phyloP scores from a whole-genome alignment of 2,888 invertebrate genomes.

The Vesta saturnalis region DNA sequence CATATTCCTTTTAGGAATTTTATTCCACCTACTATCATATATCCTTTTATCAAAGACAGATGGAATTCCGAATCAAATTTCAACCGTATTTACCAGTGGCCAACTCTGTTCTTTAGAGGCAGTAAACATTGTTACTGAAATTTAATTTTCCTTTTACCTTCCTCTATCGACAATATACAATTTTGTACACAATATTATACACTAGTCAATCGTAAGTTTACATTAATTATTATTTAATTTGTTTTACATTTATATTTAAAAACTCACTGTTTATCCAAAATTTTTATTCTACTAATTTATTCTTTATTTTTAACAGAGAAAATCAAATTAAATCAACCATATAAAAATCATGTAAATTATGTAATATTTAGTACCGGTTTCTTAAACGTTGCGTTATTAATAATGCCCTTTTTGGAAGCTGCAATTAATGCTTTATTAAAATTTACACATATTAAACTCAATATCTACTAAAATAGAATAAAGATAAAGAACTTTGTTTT shows the following conservation, averaged over 20 bases:
- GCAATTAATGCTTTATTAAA: no score
- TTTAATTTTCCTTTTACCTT: slow-evolving; percentile 43
- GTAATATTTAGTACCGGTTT: no score
- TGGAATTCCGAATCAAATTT: slow-evolving; percentile 47
- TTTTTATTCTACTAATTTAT: not conserved
- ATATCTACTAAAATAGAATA: no score
- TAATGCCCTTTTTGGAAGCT: no score
- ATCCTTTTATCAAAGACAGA: slow-evolving; percentile 28
- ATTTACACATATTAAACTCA: no score
- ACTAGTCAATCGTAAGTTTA: not conserved
- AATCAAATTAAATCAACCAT: no score
- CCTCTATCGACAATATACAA: slow-evolving; percentile 2
- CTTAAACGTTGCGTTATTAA: no score
- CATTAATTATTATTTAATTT: not conserved
- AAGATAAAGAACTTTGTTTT: no score
- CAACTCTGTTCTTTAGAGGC: slow-evolving; percentile 47
- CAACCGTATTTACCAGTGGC: slow-evolving; percentile 48
- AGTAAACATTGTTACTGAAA: slow-evolving; percentile 49
- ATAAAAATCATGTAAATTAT: no score
- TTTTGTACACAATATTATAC: slow-evolving; percentile 4
- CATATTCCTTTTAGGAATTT: slow-evolving; percentile 16
- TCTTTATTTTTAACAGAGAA: no score
- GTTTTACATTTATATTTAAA: not conserved
- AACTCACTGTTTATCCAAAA: not conserved
- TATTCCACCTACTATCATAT: slow-evolving; percentile 19